Base-by-base conservation (phyloP, 2,797 vertebrate species). In the Benthosema pterotum region DNA sequence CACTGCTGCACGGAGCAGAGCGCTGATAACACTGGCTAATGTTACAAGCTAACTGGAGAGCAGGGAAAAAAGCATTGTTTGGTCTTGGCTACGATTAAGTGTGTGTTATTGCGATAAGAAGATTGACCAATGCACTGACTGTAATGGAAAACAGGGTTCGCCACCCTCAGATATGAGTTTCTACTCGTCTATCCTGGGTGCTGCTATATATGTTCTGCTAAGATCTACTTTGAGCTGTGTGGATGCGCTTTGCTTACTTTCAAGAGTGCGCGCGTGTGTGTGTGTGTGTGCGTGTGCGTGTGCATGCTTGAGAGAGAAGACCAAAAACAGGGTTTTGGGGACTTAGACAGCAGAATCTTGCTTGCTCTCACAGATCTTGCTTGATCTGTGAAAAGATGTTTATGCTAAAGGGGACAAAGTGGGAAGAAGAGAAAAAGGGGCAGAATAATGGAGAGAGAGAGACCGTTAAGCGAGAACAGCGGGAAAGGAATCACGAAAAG, bases 91-190 rank as follows among this genome's bases (percentile, higher is more conserved):
- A 17, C 64, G 71, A 78, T 77, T 77, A 60, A 54, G 63, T 69
- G 60, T 82, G 78, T 67, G 62, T 69, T 76, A 49, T 18, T 71
- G 51, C 28, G 67, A 80, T 73, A 78, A 75, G 69, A 67, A 56
- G 57, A 65, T 38, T 75, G 71, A 72, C 74, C 74, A 67, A 19
- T 60, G 32, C 60, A 47, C 57, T 52, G 65, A 52, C 11, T 43
- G 14, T 4, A 65, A 71, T 59, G 63, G 60, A 52, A 63, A 63
- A 42, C 67, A 52, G 19, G 38, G 32, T 42, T 42, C 25, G 28
- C 46, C 17, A 46, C 71, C 52, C 47, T 42, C 16, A 32, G 56
- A 70, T 57, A 8, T 19, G 46, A 19, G 6, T 32, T 32, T 32
- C 48, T 48, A 48, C 16, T 22, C 15, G 17, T 17, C 49, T 63